phyloP scores from a whole-genome alignment of 2,888 invertebrate genomes.

The Ephialtes manifestator region DNA sequence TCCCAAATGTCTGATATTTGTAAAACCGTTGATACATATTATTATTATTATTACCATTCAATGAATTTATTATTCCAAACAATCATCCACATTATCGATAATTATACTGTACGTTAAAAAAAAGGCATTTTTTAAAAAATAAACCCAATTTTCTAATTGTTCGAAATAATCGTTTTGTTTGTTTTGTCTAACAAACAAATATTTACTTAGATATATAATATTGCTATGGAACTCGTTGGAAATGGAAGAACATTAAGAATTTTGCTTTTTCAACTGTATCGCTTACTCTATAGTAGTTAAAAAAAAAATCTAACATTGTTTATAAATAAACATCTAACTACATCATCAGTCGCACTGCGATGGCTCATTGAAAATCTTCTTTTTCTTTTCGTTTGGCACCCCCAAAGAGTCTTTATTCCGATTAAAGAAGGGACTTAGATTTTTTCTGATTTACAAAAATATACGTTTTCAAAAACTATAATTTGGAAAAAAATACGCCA shows the following conservation, averaged over 20 bases:
- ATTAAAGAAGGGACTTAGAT: too few species aligned
- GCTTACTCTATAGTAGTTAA: background rate
- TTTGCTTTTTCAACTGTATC: background rate
- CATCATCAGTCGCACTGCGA: too few species aligned
- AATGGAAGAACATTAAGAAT: background rate
- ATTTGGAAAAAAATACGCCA: too few species aligned
- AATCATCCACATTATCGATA: background rate
- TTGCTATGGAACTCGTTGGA: too few species aligned
- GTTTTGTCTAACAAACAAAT: background rate
- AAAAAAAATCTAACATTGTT: too few species aligned
- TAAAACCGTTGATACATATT: background rate
- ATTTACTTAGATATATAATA: background rate
- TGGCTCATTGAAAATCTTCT: too few species aligned
- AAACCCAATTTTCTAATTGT: conserved; percentile 15
- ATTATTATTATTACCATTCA: too few species aligned
- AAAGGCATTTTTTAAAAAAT: conserved; percentile 2
- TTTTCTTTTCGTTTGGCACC: background rate
- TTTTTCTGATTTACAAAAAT: too few species aligned
- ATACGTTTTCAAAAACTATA: too few species aligned
- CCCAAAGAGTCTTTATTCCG: too few species aligned
- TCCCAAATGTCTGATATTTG: background rate
- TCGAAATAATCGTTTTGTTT: background rate
- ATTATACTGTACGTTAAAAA: conserved; percentile 2
- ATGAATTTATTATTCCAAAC: background rate
- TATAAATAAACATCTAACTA: too few species aligned